Base-by-base conservation (phyloP, 2,797 vertebrate species). In the Huso huso region DNA sequence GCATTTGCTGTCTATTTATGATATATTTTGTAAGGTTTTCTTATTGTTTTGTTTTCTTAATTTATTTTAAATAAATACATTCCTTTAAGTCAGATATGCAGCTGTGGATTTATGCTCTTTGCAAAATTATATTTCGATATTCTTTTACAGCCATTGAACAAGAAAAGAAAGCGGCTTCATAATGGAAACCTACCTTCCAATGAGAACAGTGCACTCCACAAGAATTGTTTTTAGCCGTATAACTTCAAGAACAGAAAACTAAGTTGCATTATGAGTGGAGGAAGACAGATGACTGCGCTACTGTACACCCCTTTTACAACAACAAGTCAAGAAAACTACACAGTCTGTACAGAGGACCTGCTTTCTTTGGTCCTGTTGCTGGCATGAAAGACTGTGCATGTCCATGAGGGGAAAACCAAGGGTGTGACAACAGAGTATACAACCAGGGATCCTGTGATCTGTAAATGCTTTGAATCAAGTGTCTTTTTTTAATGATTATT, bases 291-390 rank as follows among this genome's bases (percentile, higher is more conserved):
- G 51, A 37, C 71, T 69, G 59, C 8, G 65, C 75, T 61, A 69
- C 64, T 63, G 79, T 87, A 81, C 37, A 37, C 37, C 4, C 74
- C 84, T 82, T 83, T 83, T 81, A 83, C 75, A 81, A 82, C 83
- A n/a, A 52, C 65, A 66, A 71, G 48, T 69, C 75, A 69, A 69
- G 66, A 69, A 77, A 72, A 67, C 58, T 52, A 64, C 6, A 6
- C 61, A 64, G 50, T 67, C 8, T 55, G 48, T 49, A 18, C 66
- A 53, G 64, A 69, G 37, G 37, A 67, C 10, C 63, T 64, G 50
- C 63, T 51, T 64, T 64, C 63, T 51, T 64, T 49, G 15, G 63
- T 64, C 52, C 23, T 62, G 59, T 51, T 48, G 12, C 51, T 61
- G 57, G 50, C 65, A 55, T 6, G 10, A 59, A 66, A 12, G 62